Conservation (phyloP, 2,113 vertebrate genomes). For the Crocuta crocuta region DNA sequence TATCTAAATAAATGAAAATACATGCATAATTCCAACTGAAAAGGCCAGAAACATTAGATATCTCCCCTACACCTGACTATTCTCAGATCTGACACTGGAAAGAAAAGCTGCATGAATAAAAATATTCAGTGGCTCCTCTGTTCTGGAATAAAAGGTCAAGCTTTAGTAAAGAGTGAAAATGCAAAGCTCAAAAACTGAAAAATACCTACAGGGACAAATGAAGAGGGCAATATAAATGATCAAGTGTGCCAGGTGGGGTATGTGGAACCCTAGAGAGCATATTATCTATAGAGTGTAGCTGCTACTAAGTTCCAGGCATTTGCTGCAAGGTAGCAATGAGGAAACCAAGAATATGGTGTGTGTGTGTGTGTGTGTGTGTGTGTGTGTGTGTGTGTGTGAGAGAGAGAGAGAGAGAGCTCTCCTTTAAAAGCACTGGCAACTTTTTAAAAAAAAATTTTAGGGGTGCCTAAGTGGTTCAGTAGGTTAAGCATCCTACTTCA, state of each 20-base stretch:
- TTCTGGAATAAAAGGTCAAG: neutral
- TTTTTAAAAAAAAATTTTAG: neutral
- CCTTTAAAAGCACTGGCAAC: neutral
- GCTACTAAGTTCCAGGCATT: neutral
- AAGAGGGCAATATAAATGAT: neutral
- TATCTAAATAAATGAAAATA: neutral
- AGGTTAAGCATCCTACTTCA: too few species aligned
- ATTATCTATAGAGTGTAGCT: neutral
- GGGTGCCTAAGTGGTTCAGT: too few species aligned
- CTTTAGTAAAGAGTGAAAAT: neutral
- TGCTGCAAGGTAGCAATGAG: neutral
- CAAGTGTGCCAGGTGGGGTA: neutral
- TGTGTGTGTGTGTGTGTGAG: too few species aligned
- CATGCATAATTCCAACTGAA: neutral
- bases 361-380: neutral
- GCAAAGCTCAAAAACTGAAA: neutral
- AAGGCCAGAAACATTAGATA: neutral
- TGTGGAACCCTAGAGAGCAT: neutral
- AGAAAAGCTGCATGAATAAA: neutral
- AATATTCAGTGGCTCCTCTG: neutral
- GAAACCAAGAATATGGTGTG: neutral
- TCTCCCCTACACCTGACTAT: neutral
- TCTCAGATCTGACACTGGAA: neutral
- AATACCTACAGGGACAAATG: neutral
- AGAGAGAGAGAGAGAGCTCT: neutral